Conservation (phyloP, 2,888 invertebrate species). For the Pemphredon lugubris region DNA sequence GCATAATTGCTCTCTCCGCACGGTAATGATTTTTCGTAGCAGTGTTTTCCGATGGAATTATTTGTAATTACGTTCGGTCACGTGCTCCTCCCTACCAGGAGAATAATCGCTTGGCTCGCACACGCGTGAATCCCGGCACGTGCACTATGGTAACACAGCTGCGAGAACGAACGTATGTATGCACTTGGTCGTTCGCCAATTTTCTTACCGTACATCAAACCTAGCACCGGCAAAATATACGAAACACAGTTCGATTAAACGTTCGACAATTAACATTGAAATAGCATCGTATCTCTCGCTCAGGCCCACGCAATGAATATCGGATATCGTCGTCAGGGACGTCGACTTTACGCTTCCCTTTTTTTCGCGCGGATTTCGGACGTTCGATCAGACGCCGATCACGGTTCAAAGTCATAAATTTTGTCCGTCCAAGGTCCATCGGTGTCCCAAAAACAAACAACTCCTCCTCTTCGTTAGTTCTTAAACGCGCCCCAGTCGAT, state of each 20-base stretch:
- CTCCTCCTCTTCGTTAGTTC: conserved; percentile 73
- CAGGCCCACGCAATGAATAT: too few species aligned
- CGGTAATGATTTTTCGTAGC: conserved; percentile 3
- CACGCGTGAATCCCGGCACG: conserved; percentile 51
- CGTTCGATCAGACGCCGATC: conserved; percentile 39
- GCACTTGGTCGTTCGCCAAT: neutral
- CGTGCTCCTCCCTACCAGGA: conserved; percentile 44
- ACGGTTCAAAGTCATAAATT: conserved; percentile 52
- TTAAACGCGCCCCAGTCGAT: conserved; percentile 70
- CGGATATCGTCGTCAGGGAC: too few species aligned
- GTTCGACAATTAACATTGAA: too few species aligned
- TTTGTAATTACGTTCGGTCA: conserved; percentile 57
- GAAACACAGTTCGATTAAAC: too few species aligned
- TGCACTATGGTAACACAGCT: conserved; percentile 29
- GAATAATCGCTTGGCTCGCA: conserved; percentile 11
- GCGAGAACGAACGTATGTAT: neutral
- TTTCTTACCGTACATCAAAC: neutral
- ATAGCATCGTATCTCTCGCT: too few species aligned
- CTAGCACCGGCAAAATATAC: too few species aligned
- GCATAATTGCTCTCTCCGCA: neutral
- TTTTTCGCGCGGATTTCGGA: neutral
- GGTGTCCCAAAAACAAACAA: conserved; percentile 59
- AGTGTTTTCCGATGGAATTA: conserved; percentile 12
- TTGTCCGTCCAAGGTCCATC: conserved; percentile 38
- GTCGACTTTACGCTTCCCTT: neutral